phyloP scores from a whole-genome alignment of 1,140 invertebrate genomes.

The Pseudoatta argentina region DNA sequence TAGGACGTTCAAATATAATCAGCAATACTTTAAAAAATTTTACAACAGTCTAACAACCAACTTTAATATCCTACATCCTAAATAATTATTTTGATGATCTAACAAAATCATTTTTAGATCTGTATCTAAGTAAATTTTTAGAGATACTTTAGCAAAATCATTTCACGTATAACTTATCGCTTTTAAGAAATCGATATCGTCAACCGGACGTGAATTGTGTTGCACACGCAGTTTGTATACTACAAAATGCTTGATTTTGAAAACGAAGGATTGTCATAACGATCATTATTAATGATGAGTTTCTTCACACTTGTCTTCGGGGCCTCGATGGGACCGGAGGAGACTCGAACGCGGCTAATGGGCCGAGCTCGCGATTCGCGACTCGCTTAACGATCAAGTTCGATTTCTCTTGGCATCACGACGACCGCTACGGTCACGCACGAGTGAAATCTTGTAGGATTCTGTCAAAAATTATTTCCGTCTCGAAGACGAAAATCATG shows the following conservation, averaged over 20 bases:
- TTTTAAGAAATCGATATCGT: neutral
- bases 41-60: too few relatives aligned
- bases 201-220: too few relatives aligned
- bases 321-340: slow-evolving; percentile 29
- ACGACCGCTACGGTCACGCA: slow-evolving; percentile 72
- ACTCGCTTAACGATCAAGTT: slow-evolving; percentile 84
- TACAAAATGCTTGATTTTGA: neutral
- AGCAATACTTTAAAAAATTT: too few relatives aligned
- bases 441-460: slow-evolving; percentile 79
- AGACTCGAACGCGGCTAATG: slow-evolving; percentile 81
- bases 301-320: neutral
- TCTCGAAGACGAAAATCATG: slow-evolving; percentile 5
- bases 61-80: too few relatives aligned
- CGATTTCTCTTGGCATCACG: slow-evolving; percentile 84
- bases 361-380: slow-evolving; percentile 80
- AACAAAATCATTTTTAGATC: too few relatives aligned
- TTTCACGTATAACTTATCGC: neutral
- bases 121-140: too few relatives aligned
- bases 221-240: neutral
- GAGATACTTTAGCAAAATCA: too few relatives aligned
- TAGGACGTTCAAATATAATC: too few relatives aligned
- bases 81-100: too few relatives aligned
- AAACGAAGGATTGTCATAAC: neutral
- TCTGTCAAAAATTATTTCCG: slow-evolving; percentile 76
- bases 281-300: slow-evolving; percentile 24